Evolutionary conservation across 1,140 invertebrate genomes (phyloP).

Genomic region (Belonocnema kinseyi): DNA sequence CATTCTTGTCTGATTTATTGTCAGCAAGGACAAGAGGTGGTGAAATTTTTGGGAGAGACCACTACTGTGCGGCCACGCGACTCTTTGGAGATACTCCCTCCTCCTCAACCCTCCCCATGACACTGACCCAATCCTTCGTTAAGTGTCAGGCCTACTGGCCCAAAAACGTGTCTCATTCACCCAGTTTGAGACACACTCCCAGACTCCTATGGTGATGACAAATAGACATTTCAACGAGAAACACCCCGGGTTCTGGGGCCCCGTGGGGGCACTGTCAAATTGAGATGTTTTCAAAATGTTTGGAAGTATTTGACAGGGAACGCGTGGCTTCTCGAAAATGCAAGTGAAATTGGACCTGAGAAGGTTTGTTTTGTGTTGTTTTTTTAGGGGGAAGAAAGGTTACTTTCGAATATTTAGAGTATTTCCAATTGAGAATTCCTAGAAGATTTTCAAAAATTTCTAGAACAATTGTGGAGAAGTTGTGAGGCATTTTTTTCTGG

Average conservation of each 20-base stretch:
- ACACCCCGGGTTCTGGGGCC: neutral
- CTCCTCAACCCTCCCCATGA: too few relatives aligned
- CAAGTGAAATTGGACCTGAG: too few relatives aligned
- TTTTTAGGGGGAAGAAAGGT: too few relatives aligned
- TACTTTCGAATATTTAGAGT: too few relatives aligned
- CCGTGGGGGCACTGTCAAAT: constrained; percentile 33
- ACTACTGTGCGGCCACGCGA: neutral
- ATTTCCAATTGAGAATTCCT: too few relatives aligned
- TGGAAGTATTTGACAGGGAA: constrained; percentile 48
- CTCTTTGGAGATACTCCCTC: too few relatives aligned
- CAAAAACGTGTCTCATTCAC: too few relatives aligned
- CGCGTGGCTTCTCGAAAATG: constrained; percentile 39
- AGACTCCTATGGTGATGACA: neutral
- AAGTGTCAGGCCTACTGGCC: neutral
- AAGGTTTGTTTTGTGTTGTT: too few relatives aligned
- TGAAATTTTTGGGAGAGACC: constrained; percentile 7
- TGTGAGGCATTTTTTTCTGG: too few relatives aligned
- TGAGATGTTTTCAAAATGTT: constrained; percentile 41
- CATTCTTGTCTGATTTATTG: neutral
- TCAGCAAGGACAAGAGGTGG: constrained; percentile 5
- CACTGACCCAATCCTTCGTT: neutral
- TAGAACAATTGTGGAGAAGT: too few relatives aligned
- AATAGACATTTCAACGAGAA: neutral
- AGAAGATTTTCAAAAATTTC: too few relatives aligned
- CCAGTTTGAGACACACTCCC: too few relatives aligned